Conservation (phyloP, 1,140 invertebrate species). For the Melipona quadrifasciata region DNA sequence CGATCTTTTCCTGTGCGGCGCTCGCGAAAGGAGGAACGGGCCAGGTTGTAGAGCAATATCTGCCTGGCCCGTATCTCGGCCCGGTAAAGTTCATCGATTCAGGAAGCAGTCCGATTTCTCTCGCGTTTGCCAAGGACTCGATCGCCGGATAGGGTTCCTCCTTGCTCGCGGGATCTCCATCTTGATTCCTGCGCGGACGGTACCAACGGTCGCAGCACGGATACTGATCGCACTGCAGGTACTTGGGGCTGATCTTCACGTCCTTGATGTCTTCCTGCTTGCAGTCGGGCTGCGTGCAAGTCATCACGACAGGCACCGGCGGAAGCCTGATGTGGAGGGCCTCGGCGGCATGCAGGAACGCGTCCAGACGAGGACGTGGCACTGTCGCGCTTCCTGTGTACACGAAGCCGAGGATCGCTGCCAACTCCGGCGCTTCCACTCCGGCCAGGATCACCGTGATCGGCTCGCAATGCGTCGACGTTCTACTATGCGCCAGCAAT, state of each 20-base stretch:
- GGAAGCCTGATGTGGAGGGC: conserved; percentile 80
- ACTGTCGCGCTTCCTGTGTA: conserved; percentile 84
- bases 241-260: conserved; percentile 64
- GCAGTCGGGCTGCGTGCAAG: conserved; percentile 46
- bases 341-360: conserved; percentile 83
- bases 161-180: conserved; percentile 32
- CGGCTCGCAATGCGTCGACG: conserved; percentile 75
- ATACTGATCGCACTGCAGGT: conserved; percentile 67
- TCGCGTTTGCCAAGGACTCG: conserved; percentile 16
- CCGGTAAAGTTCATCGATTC: conserved; percentile 48
- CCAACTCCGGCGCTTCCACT: conserved; percentile 82
- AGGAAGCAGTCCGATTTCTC: conserved; percentile 41
- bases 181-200: neutral
- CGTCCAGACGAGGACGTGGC: conserved; percentile 81
- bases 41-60: conserved; percentile 35
- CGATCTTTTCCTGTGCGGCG: neutral
- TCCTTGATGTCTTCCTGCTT: conserved; percentile 69
- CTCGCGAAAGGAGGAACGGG: conserved; percentile 26
- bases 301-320: conserved; percentile 62
- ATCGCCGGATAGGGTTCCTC: conserved; percentile 37
- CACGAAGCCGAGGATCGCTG: conserved; percentile 84
- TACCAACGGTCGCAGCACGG: conserved; percentile 55
- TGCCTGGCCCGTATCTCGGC: conserved; percentile 20
- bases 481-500: conserved; percentile 81
- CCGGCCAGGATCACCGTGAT: conserved; percentile 84